Conservation (phyloP, 2,113 vertebrate species). For the Sebastes schlegelii region DNA sequence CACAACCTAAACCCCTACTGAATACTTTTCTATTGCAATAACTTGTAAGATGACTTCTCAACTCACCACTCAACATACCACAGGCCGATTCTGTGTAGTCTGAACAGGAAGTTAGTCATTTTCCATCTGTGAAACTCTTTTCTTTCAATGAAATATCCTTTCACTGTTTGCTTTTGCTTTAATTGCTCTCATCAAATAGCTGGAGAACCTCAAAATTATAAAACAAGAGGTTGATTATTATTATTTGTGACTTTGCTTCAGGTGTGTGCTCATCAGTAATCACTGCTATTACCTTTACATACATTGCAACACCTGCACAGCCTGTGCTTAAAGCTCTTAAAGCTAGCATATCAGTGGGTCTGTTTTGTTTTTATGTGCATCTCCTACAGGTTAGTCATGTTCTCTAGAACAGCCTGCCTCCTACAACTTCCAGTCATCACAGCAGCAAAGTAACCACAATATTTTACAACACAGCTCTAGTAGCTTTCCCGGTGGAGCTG, state of each 20-base stretch:
- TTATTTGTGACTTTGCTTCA: background rate
- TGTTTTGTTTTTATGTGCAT: background rate
- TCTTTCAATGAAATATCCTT: slow-evolving; percentile 14
- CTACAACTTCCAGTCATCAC: background rate
- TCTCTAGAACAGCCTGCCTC: background rate
- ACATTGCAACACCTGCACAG: background rate
- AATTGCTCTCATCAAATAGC: too few relatives aligned
- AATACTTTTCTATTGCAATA: background rate
- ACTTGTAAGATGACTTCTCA: background rate
- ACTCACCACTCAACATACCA: slow-evolving; percentile 8
- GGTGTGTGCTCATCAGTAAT: background rate
- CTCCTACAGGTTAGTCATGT: background rate
- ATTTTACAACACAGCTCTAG: slow-evolving; percentile 1
- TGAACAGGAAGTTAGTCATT: slow-evolving; percentile 58
- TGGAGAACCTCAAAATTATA: background rate
- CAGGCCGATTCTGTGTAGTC: background rate
- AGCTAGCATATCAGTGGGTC: background rate
- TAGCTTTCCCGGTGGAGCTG: background rate
- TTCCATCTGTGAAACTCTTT: background rate
- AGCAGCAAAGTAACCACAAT: slow-evolving; percentile 15
- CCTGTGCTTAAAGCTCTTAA: background rate
- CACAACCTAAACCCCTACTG: too few relatives aligned
- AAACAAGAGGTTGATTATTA: background rate
- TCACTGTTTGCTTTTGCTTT: background rate
- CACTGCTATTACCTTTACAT: background rate